These are phyloP conservation scores for Myotis yumanensis DNA, from an alignment of 2,113 vertebrate genomes.

Conservation along the genomic window DNA sequence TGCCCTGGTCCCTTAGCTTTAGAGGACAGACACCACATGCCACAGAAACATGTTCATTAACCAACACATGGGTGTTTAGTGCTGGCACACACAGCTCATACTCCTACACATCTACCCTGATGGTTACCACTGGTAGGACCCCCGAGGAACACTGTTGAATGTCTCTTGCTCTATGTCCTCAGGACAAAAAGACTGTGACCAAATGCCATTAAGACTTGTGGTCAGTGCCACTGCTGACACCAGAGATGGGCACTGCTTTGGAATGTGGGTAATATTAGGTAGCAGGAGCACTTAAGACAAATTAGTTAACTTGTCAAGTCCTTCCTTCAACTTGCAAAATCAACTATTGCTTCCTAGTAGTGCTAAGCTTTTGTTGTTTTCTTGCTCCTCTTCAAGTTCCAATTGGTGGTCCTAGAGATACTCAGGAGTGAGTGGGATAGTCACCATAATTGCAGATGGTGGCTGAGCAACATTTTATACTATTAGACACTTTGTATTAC, in stretches of 20 bases:
- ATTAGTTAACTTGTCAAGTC: neutral
- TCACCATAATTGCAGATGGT: neutral
- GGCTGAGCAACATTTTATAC: neutral
- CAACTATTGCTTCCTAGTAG: neutral
- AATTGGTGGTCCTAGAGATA: neutral
- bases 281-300: neutral
- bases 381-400: neutral
- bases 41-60: neutral
- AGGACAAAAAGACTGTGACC: neutral
- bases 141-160: neutral
- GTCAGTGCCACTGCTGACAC: neutral
- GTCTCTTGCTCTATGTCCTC: neutral
- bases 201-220: neutral
- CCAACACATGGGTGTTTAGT: neutral
- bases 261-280: neutral
- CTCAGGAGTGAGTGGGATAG: too few relatives aligned
- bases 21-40: neutral
- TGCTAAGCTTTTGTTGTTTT: neutral
- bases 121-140: neutral
- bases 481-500: neutral
- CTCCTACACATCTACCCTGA: neutral
- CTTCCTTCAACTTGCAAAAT: neutral
- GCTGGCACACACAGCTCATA: neutral
- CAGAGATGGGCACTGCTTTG: neutral
- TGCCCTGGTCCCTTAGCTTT: neutral